These are phyloP conservation scores for Euschistus heros DNA, from an alignment of 1,140 invertebrate genomes.

Conservation along the genomic window DNA sequence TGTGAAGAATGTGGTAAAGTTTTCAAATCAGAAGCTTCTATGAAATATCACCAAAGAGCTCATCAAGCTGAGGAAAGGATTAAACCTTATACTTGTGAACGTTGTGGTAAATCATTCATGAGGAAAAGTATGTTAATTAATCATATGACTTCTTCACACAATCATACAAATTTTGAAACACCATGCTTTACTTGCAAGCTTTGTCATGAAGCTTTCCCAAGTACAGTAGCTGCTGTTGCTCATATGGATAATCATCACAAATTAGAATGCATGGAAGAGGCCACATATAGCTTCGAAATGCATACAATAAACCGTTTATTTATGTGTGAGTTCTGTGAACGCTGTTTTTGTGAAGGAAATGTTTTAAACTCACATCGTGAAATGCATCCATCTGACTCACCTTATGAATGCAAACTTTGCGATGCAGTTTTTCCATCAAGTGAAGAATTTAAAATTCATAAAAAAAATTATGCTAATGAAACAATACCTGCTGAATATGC, in stretches of 20 bases:
- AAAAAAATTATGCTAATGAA: conserved; percentile 14
- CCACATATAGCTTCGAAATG: conserved; percentile 27
- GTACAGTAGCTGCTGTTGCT: conserved; percentile 23
- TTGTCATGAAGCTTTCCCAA: conserved; percentile 28
- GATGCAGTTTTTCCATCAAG: conserved; percentile 17
- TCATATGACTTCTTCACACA: conserved; percentile 27
- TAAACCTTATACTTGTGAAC: conserved; percentile 29
- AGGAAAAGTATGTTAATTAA: conserved; percentile 28
- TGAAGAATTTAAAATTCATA: conserved; percentile 22
- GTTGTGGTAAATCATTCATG: conserved; percentile 29
- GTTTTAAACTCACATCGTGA: conserved; percentile 23
- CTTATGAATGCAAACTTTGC: conserved; percentile 29
- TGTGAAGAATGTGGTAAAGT: conserved; percentile 29
- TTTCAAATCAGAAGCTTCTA: conserved; percentile 26
- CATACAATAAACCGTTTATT: conserved; percentile 22
- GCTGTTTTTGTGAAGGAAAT: conserved; percentile 20
- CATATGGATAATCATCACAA: conserved; percentile 26
- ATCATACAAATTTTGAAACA: conserved; percentile 24
- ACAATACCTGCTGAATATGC: conserved; percentile 24
- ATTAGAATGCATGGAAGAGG: conserved; percentile 18
- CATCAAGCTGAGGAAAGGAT: conserved; percentile 24
- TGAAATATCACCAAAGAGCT: conserved; percentile 26
- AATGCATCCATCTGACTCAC: conserved; percentile 17
- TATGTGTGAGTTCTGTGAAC: conserved; percentile 29
- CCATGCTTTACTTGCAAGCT: conserved; percentile 29